Evolutionary conservation across 2,113 vertebrate species (phyloP).

Genomic region (Cyprinodon tularosa): DNA sequence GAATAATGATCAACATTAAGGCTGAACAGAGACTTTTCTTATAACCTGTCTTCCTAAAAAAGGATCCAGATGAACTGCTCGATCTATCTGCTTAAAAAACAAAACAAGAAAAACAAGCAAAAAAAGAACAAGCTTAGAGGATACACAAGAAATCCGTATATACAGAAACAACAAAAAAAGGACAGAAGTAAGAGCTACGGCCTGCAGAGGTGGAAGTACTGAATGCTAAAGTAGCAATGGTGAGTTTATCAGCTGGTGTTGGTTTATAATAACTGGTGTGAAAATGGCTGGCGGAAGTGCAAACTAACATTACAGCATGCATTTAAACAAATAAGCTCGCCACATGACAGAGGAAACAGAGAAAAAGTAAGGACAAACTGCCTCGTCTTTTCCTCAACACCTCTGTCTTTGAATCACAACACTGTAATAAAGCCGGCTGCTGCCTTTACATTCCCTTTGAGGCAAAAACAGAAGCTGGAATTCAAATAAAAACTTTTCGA

Average conservation of each 20-base stretch:
- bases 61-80: slow-evolving; percentile 22
- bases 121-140: slow-evolving; percentile 29
- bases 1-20: slow-evolving; percentile 55
- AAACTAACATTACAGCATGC: slow-evolving; percentile 7
- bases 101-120: too few relatives aligned
- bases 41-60: slow-evolving; percentile 26
- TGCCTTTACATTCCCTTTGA: background rate
- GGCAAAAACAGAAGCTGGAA: background rate
- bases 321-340: background rate
- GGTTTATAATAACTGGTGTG: slow-evolving; percentile 45
- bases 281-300: background rate
- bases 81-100: background rate
- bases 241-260: slow-evolving; percentile 73
- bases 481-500: background rate
- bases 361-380: background rate
- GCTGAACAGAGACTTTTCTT: slow-evolving; percentile 13
- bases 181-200: slow-evolving; percentile 28
- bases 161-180: slow-evolving; percentile 42
- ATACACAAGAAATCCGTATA: slow-evolving; percentile 39
- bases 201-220: slow-evolving; percentile 23
- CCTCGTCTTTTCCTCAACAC: background rate
- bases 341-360: background rate
- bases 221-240: slow-evolving; percentile 13
- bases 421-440: background rate
- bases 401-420: background rate